Evolutionary conservation across 2,888 invertebrate genomes (phyloP), one percentile per base, ranked within the genome.

Genomic region (Ceriagrion tenellum): DNA sequence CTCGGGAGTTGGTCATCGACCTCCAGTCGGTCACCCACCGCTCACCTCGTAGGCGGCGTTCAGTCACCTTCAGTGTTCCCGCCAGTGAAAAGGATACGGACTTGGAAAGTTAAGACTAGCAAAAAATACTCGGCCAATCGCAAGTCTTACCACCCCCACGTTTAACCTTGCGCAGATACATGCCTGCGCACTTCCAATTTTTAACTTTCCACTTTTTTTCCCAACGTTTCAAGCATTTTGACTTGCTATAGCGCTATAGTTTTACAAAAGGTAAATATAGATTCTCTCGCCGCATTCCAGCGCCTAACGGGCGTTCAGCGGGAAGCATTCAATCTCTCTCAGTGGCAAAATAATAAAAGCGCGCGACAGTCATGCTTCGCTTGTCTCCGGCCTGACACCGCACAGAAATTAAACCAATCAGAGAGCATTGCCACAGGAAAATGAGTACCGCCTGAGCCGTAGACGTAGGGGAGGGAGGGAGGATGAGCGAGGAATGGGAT

Each of bases 81-180:
- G 35, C 81, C 35, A 81, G 30, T 18, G 81, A 81, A 81, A 81
- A 81, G 81, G 81, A 81, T 81, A 81, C 81, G 81, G 35, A 18
- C 35, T 81, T 30, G 81, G 81, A 81, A 81, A 81, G 81, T 81
- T 81, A 35, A 30, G 35, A 81, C 81, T 18, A 3, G 81, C 81
- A 81, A 81, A 81, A 81, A 81, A 81, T 35, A 35, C 18, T 35
- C 16, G 23, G 81, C 30, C 35, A 35, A 81, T 81, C 81, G 30
- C 81, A 16, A 35, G 81, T 81, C 81, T n/a, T 10, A 26, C 23
- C 12, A 23, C n/a, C 10, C n/a, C 69, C 23, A 69, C 69, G 26
- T n/a, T 69, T 26, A 81, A 81, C 81, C 81, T 81, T 35, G 30
- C 23, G 69, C n/a, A 69, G 20, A 69, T 8, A 6, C 10, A 26